These are phyloP conservation scores for Clangula hyemalis DNA, from an alignment of 2,797 vertebrate species.

Conservation along the genomic window DNA sequence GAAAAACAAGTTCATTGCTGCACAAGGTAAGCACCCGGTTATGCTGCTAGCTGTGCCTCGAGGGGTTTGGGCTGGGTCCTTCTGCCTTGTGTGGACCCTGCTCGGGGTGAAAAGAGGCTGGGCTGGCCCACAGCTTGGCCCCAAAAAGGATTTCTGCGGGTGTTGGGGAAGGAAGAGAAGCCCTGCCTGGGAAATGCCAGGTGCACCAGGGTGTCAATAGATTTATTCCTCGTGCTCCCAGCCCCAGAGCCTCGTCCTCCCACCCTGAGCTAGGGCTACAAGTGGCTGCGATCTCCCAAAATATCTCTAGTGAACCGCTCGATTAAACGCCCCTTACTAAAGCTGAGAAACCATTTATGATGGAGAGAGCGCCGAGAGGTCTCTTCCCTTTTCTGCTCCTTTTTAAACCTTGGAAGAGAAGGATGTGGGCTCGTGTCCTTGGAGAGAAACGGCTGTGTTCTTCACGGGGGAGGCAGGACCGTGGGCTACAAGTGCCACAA, in stretches of 20 bases:
- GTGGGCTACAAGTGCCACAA: accelerated
- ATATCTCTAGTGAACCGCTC: neutral
- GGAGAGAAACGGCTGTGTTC: neutral
- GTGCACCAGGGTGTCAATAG: neutral
- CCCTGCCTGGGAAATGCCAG: accelerated
- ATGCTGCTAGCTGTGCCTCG: neutral
- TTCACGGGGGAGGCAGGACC: neutral
- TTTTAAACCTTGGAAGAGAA: neutral
- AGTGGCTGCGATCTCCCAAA: neutral
- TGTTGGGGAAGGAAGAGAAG: neutral
- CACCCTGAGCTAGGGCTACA: neutral
- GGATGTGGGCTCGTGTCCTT: neutral
- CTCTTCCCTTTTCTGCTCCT: neutral
- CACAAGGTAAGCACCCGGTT: constrained; percentile 86
- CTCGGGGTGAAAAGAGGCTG: neutral
- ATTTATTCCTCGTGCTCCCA: neutral
- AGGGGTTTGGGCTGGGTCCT: neutral
- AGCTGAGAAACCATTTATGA: neutral
- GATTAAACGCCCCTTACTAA: neutral
- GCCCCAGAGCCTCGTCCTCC: neutral
- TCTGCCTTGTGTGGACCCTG: neutral
- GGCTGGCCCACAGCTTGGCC: neutral
- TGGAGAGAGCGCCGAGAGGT: neutral
- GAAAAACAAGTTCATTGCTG: constrained; percentile 98
- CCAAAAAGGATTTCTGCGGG: neutral